These are phyloP conservation scores for Sthenelais limicola DNA, from an alignment of 2,888 invertebrate species.

Conservation along the genomic window DNA sequence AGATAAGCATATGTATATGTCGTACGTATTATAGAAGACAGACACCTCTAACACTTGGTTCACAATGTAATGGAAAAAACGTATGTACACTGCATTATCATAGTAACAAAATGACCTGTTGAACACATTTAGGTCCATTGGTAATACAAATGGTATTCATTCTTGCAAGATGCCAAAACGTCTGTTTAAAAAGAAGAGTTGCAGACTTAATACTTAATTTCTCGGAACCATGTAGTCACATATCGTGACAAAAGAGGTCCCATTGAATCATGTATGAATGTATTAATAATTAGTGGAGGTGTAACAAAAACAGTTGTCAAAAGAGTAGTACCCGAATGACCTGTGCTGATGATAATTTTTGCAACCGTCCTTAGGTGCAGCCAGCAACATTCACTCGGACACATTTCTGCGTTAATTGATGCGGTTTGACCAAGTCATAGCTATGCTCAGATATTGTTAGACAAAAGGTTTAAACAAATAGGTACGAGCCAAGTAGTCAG, in stretches of 20 bases:
- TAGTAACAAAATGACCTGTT: constrained; percentile 21
- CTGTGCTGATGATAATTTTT: too few relatives aligned
- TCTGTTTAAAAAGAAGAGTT: not conserved
- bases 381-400: too few relatives aligned
- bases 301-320: constrained; percentile 36
- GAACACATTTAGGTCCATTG: constrained; percentile 29
- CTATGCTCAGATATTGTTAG: too few relatives aligned
- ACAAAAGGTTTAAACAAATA: too few relatives aligned
- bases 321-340: too few relatives aligned
- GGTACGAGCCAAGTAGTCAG: too few relatives aligned
- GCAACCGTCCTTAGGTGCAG: too few relatives aligned
- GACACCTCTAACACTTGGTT: not conserved
- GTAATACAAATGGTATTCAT: too few relatives aligned
- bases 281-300: constrained; percentile 31
- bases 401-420: too few relatives aligned
- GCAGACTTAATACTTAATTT: too few relatives aligned
- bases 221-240: not conserved
- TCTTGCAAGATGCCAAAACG: too few relatives aligned
- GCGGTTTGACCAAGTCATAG: too few relatives aligned
- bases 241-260: constrained; percentile 17
- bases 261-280: constrained; percentile 18
- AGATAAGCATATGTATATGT: constrained; percentile 19
- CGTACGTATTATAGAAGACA: constrained; percentile 21
- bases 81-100: constrained; percentile 29
- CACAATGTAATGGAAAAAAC: constrained; percentile 16